Base-by-base conservation (phyloP, 2,888 invertebrate genomes). In the Proisotoma minuta region DNA sequence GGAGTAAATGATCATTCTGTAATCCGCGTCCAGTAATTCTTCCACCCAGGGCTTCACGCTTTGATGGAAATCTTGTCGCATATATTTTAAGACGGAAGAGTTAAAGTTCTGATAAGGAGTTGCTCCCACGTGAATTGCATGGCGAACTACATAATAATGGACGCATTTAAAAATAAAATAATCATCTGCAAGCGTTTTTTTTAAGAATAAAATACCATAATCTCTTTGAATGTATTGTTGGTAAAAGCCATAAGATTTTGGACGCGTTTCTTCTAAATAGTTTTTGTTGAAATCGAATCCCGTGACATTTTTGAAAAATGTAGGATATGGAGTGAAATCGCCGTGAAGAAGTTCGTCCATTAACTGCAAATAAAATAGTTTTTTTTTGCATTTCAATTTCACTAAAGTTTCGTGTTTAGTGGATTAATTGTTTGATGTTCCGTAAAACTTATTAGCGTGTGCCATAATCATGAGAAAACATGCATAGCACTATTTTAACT, bases 111-210 rank as follows among this genome's bases (percentile, higher is more conserved):
- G 78, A 43, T 68, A 68, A 12, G 62, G 59, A 2, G 65, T 62
- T 72, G 88, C 86, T 1, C 95, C 94, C 1, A 95, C 93, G 77
- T 95, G 93, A 64, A 95, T 87, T 0, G 87, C 85, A 57, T 81
- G 83, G 1, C 92, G 82, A 0, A 88, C 83, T n/a, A n/a, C n/a
- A n/a, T n/a, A n/a, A n/a, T n/a, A n/a, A n/a, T n/a, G n/a, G n/a
- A n/a, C n/a, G n/a, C n/a, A n/a, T n/a, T n/a, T n/a, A n/a, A n/a
- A n/a, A n/a, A n/a, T n/a, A n/a, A n/a, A n/a, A n/a, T n/a, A n/a
- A n/a, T n/a, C n/a, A n/a, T n/a, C n/a, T n/a, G n/a, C n/a, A n/a
- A n/a, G n/a, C n/a, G n/a, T n/a, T n/a, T n/a, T n/a, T n/a, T n/a
- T n/a, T n/a, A n/a, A n/a, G n/a, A n/a, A n/a, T n/a, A n/a, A n/a